A percentile compares a stretch with the other conserved stretches of the same genome.
These are phyloP conservation scores for Sebastes paucispinis DNA, from an alignment of 2,797 vertebrate genomes.

Conservation along the genomic window DNA sequence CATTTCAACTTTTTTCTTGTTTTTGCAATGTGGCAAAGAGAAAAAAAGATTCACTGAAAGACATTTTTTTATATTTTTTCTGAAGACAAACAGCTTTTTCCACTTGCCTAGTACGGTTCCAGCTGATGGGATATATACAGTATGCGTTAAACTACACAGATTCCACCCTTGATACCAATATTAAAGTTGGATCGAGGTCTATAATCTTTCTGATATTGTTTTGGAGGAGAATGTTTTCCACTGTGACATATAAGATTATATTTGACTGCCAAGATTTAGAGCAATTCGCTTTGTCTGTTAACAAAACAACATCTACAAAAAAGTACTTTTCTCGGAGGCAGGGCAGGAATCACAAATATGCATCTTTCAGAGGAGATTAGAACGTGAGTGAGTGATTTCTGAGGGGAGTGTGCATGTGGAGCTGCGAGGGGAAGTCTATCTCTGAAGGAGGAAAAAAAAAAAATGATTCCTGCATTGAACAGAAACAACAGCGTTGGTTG, in stretches of 20 bases:
- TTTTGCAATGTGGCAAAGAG: constrained; percentile 57
- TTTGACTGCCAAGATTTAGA: constrained; percentile 36
- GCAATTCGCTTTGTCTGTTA: constrained; percentile 30
- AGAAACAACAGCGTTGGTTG: constrained; percentile 53
- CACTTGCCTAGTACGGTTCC: background rate
- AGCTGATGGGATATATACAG: background rate
- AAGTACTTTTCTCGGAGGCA: constrained; percentile 32
- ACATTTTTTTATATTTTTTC: constrained; percentile 26
- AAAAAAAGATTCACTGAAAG: background rate
- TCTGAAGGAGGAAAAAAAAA: background rate
- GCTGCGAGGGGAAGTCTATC: constrained; percentile 24
- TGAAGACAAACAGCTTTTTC: constrained; percentile 34
- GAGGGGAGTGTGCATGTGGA: background rate
- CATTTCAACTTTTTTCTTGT: constrained; percentile 52
- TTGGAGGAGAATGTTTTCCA: constrained; percentile 35
- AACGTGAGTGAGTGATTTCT: constrained; percentile 28
- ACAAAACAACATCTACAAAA: constrained; percentile 44
- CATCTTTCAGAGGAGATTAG: constrained; percentile 60
- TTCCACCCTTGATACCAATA: constrained; percentile 21
- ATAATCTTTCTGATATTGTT: constrained; percentile 52
- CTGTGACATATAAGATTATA: constrained; percentile 50
- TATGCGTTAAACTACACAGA: background rate
- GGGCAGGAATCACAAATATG: constrained; percentile 49
- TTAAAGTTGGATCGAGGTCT: constrained; percentile 23
- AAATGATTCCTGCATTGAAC: constrained; percentile 16